Evolutionary conservation across 2,797 vertebrate species (phyloP), one percentile per base, ranked within the genome.

Genomic region (Megalops cyprinoides): DNA sequence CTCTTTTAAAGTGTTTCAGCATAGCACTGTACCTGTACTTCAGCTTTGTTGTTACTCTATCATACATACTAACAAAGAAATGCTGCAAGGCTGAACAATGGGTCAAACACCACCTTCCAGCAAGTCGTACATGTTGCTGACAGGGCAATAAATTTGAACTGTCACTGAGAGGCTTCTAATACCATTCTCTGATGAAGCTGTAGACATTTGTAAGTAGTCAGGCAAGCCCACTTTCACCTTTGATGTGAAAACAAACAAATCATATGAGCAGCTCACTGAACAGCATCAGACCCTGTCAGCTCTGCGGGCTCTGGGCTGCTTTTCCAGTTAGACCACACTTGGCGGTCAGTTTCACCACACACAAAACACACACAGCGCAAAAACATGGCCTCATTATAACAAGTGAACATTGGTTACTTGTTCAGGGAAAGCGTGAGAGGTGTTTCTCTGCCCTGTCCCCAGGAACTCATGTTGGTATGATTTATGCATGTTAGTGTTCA

Each of bases 181-280:
- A 3, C 1, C 4, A 39, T 25, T 25, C 56, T 25, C 8, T 60
- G n/a, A n/a, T n/a, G 25, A 60, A 28, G 8, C 25, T 14, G 14
- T 60, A 56, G 56, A 7, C 12, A 4, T 60, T 60, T n/a, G 7
- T 25, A 28, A 25, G 56, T 23, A 60, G 8, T 60, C 2, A 60
- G 51, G 6, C 15, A 1, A 18, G 5, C 1, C 55, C 14, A 20
- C 23, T 23, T 58, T 58, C 62, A 37, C 31, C n/a, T n/a, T n/a
- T 67, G 31, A 34, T 67, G 62, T 67, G 62, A 67, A 67, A 10
- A 67, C 62, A 67, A 67, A 67, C 31, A 34, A 18, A n/a, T 18
- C 31, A 67, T 23, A 4, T 37, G 56, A 60, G 56, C 56, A 25
- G 56, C 9, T 60, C 56, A n/a, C 0, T 60, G 56, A 60, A 3